Conservation (phyloP, 2,888 invertebrate genomes). For the Dryadula phaetusa region DNA sequence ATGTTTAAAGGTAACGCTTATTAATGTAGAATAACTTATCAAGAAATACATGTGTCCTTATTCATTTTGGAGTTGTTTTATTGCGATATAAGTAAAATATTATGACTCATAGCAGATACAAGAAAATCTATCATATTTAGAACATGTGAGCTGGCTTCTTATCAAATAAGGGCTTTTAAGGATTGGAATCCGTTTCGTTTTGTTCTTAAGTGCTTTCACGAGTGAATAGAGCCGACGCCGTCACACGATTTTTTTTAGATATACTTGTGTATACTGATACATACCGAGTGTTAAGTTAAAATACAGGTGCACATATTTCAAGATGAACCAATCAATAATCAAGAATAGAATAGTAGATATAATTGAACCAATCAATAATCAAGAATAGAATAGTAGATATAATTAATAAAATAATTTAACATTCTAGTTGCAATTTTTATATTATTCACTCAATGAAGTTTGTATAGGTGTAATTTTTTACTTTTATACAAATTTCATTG, state of each 20-base stretch:
- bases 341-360: background rate
- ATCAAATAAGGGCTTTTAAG: constrained; percentile 29
- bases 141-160: constrained; percentile 5
- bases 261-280: background rate
- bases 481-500: too few relatives aligned
- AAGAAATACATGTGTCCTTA: background rate
- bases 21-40: background rate
- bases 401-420: background rate
- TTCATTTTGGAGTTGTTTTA: background rate
- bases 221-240: constrained; percentile 13
- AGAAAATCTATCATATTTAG: constrained; percentile 17
- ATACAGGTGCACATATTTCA: background rate
- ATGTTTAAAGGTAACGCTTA: background rate
- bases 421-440: background rate
- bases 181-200: constrained; percentile 17
- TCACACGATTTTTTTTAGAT: constrained; percentile 1
- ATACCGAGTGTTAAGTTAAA: background rate
- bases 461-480: too few relatives aligned
- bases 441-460: too few relatives aligned
- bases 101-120: constrained; percentile 12
- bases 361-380: background rate
- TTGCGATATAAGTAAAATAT: constrained; percentile 6
- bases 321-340: background rate
- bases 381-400: background rate
- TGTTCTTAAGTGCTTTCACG: constrained; percentile 31